These are phyloP conservation scores for Otocyon megalotis DNA, from an alignment of 2,113 vertebrate genomes.

Conservation along the genomic window DNA sequence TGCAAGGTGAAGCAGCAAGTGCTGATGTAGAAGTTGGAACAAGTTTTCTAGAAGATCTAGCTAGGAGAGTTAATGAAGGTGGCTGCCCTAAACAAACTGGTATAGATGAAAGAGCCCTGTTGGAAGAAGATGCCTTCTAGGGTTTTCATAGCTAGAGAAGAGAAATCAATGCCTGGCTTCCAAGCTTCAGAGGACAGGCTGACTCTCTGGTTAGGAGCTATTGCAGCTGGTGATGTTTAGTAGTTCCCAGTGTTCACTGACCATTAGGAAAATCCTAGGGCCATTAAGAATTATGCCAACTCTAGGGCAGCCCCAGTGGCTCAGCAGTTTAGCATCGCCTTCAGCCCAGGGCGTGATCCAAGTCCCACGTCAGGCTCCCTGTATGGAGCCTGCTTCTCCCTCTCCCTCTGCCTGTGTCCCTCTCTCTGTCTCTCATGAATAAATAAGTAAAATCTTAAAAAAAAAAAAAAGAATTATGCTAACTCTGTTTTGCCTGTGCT, in stretches of 20 bases:
- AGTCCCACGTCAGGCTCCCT: too few relatives aligned
- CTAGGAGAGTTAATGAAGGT: neutral
- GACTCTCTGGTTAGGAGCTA: neutral
- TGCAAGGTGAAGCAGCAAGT: neutral
- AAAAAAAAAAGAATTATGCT: neutral
- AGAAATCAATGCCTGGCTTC: neutral
- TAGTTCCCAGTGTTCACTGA: neutral
- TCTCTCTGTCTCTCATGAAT: too few relatives aligned
- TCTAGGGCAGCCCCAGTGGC: too few relatives aligned
- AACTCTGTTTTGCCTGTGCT: neutral
- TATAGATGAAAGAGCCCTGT: neutral
- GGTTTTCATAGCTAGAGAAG: neutral
- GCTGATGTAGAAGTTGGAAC: neutral
- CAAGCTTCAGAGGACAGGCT: neutral
- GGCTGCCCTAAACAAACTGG: neutral
- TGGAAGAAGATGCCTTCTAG: neutral
- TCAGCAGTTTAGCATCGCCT: too few relatives aligned
- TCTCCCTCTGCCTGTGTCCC: too few relatives aligned
- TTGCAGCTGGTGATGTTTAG: neutral
- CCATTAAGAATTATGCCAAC: neutral
- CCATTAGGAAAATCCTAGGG: neutral
- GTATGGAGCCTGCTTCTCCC: too few relatives aligned
- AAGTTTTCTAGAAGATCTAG: neutral
- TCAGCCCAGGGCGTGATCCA: too few relatives aligned
- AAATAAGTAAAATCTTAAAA: too few relatives aligned